These are phyloP conservation scores for Aspidiotus rigidus DNA, from an alignment of 2,888 invertebrate species.

Conservation along the genomic window DNA sequence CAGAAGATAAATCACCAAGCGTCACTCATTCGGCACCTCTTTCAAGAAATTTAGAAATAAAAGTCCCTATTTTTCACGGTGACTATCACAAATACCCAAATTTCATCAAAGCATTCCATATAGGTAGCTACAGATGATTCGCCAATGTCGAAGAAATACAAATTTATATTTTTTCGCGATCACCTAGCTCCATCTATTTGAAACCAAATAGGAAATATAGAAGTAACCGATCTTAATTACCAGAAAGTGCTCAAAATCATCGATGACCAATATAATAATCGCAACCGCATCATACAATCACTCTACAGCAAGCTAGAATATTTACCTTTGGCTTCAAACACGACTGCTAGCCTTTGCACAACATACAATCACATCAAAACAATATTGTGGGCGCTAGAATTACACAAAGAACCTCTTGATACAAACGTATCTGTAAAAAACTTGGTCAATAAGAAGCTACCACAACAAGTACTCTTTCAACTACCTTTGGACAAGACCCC, in stretches of 20 bases:
- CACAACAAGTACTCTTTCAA: background rate
- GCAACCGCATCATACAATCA: background rate
- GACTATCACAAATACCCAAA: too few relatives aligned
- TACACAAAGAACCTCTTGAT: background rate
- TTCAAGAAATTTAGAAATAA: too few relatives aligned
- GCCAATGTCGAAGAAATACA: background rate
- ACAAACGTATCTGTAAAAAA: background rate
- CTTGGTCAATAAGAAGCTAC: background rate
- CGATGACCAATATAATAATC: background rate
- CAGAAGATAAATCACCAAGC: too few relatives aligned
- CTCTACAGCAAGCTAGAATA: background rate
- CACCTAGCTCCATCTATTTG: background rate
- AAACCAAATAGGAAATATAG: background rate
- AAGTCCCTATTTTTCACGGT: too few relatives aligned
- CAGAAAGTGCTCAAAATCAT: background rate
- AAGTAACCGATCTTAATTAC: background rate
- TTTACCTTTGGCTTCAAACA: background rate
- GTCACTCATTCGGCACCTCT: too few relatives aligned
- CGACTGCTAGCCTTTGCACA: background rate
- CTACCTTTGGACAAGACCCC: background rate
- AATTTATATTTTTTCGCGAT: background rate
- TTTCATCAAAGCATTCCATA: too few relatives aligned
- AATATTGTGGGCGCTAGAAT: background rate
- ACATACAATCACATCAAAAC: background rate
- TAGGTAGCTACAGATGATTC: background rate